Percentiles rank a stretch among this genome's conserved stretches.
phyloP scores from a whole-genome alignment of 2,888 invertebrate species.

The Eupithecia tripunctaria region DNA sequence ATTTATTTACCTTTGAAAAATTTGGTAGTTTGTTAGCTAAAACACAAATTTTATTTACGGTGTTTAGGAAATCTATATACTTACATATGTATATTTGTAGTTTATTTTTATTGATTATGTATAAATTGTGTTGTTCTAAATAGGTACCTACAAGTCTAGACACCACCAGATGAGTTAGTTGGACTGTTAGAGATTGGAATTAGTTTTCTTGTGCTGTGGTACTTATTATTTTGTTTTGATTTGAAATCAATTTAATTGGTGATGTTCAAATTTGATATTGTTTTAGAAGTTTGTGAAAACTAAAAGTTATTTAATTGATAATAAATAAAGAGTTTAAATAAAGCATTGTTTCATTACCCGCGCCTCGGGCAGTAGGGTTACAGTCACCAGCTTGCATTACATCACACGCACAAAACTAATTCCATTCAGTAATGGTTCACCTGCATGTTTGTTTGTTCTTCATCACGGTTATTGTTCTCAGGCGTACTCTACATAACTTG shows the following conservation, averaged over 20 bases:
- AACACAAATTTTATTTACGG: neutral
- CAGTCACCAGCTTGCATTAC: slow-evolving; percentile 9
- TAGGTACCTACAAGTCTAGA: too few species aligned
- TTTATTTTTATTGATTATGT: neutral
- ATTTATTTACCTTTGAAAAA: neutral
- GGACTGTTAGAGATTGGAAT: neutral
- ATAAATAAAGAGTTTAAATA: slow-evolving; percentile 50
- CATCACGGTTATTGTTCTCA: neutral
- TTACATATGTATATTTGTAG: neutral
- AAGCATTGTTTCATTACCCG: slow-evolving; percentile 48
- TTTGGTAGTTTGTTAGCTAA: neutral
- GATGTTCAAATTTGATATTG: neutral
- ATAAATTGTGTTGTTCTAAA: neutral
- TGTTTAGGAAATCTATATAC: neutral
- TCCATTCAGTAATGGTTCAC: neutral
- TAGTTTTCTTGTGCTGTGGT: slow-evolving; percentile 33
- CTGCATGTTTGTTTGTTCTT: neutral
- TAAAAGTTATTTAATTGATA: neutral
- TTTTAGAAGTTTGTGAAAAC: neutral
- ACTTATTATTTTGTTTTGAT: slow-evolving; percentile 11
- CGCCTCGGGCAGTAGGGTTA: neutral
- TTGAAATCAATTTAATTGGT: neutral
- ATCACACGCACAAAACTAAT: slow-evolving; percentile 32
- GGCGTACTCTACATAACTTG: neutral
- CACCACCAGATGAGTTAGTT: neutral